Conservation (phyloP, 2,113 vertebrate genomes). For the Cercocebus atys region DNA sequence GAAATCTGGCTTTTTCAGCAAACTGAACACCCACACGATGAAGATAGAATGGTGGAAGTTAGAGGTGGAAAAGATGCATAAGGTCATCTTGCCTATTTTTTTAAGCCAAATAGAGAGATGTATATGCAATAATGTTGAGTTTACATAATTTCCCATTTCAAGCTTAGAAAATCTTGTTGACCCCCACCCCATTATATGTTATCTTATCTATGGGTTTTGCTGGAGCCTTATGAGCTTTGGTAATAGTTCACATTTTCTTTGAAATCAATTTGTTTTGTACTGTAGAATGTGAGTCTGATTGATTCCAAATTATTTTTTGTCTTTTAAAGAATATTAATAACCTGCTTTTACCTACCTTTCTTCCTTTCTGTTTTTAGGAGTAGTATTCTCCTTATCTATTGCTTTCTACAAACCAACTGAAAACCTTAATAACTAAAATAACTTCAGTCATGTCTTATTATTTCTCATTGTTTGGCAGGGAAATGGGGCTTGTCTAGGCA, state of each 20-base stretch:
- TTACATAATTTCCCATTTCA: background rate
- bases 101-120: conserved; percentile 3
- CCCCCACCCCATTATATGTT: background rate
- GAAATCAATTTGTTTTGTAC: background rate
- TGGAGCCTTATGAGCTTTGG: background rate
- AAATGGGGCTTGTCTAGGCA: background rate
- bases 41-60: conserved; percentile 66
- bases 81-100: conserved; percentile 55
- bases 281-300: background rate
- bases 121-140: background rate
- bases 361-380: background rate
- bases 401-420: background rate
- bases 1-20: conserved; percentile 77
- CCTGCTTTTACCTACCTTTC: background rate
- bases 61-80: conserved; percentile 46
- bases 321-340: conserved; percentile 27
- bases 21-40: conserved; percentile 67
- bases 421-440: background rate
- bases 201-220: background rate
- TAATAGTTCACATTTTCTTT: conserved; percentile 25
- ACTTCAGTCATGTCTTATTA: background rate
- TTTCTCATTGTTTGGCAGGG: background rate
- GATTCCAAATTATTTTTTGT: background rate
- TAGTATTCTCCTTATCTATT: background rate
- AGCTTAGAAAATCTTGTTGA: background rate